Evolutionary conservation across 2,113 vertebrate genomes (phyloP), one percentile per base, ranked within the genome.

Genomic region (Zosterops lateralis): DNA sequence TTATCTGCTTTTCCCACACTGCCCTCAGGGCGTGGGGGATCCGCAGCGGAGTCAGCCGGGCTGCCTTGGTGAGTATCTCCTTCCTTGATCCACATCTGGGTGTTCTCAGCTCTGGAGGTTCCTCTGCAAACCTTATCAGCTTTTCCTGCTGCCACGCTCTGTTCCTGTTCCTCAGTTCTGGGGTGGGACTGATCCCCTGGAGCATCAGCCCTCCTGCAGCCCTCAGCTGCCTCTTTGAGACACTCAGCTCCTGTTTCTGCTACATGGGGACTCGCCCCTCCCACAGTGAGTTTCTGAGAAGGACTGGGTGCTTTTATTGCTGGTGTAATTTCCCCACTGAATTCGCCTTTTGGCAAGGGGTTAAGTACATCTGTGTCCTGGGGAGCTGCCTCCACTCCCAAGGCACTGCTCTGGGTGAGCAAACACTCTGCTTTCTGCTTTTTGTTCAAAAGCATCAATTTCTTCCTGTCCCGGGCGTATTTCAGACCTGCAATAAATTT

Each of bases 401-500:
- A 42, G 0, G 40, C 10, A 1, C 57, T 58, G 96, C 90, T 96
- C 19, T 95, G 92, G 14, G 74, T 10, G 1, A 93, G 88, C 36
- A 83, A 56, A 51, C 17, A 5, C 48, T 92, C 93, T 18, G 51
- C 70, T 73, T 87, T 92, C 64, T 94, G 90, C 25, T 8, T 92
- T 48, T 90, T 94, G 70, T 58, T 95, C 60, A 96, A 54, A 87
- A 96, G 94, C 89, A 94, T 68, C 6, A 62, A 90, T 61, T 92
- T 90, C 8, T 93, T 96, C 68, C 84, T 92, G 34, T 96, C 92
- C 3, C 90, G 92, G 31, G 95, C 96, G 0, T 50, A 95, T 58
- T 84, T 96, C 9, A 95, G 95, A 21, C 94, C 81, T 25, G 92
- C 94, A 5, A 96, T 85, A 87, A 96, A 91, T 51, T 57, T 94